Evolutionary conservation across 2,797 vertebrate genomes (phyloP), one percentile per base, ranked within the genome.

Genomic region (Esox lucius): DNA sequence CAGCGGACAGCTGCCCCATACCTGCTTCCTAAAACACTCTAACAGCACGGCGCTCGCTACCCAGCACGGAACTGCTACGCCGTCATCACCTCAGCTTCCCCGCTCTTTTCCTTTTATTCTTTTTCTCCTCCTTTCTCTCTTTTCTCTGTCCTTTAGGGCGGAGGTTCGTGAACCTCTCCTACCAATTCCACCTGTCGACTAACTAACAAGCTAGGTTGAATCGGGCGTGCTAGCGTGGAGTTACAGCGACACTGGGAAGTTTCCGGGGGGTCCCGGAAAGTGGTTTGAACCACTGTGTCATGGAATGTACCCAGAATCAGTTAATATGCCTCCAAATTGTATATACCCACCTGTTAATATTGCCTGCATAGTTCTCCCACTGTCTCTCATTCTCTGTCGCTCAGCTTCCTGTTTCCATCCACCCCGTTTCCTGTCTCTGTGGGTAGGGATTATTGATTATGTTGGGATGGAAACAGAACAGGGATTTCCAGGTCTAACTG

Each of bases 1-100:
- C 87, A 86, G 84, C 78, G 88, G 90, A 90, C 91, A 92, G 90
- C 91, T 91, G 87, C 90, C 89, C 87, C 75, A 68, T 82, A 87
- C 81, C 80, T 24, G 39, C 75, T 69, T 86, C 75, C 70, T 83
- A 87, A 81, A 31, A 22, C 77, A 70, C 86, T 22, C 53, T 22
- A 59, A 19, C n/a, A 22, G 53, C 53, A 59, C 2, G 19, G 19
- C n/a, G 53, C 53, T 59, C n/a, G 8, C 68, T 68, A 46, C 78
- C 87, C 69, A 69, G 75, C 75, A 73, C 80, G 78, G 78, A 71
- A 31, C 65, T 71, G 76, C 71, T 61, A 71, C 73, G 75, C 31
- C 70, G 61, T 76, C 78, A 75, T 77, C 80, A 82, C 81, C 79
- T 70, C 19, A 31, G 35, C 67, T 75, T 51, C 68, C 53, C 75